Evolutionary conservation across 2,888 invertebrate genomes (phyloP), one percentile per base, ranked within the genome.

Genomic region (Catocala sponsa): DNA sequence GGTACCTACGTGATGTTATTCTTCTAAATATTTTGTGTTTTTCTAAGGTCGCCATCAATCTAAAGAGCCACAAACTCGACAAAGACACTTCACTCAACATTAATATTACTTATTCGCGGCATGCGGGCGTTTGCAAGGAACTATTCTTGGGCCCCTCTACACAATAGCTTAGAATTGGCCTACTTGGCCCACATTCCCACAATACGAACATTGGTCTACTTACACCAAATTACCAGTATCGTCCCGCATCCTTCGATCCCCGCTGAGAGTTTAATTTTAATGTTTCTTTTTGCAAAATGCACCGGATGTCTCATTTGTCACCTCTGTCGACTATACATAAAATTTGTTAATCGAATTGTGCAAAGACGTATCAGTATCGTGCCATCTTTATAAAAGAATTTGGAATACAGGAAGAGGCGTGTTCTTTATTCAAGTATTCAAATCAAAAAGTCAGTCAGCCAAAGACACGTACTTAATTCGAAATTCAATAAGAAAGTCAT

Each of bases 231-330:
- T 93, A 91, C 91, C 92, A 85, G 82, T 89, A 90, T 90, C 80
- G 79, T 86, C 94, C 94, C 93, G 94, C 92, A 94, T 94, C 89
- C 87, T 89, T 85, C 83, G 78, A 78, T 85, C 90, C 90, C 91
- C 78, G 89, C 76, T 70, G 87, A 70, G 71, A 86, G 87, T 86
- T 87, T 80, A 85, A 82, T 72, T 64, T 70, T 65, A 71, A 78
- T 67, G 59, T 38, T 52, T 46, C 70, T 76, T 84, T 84, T 87
- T 86, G 84, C 84, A 69, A 81, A 71, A 65, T 67, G 55, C 53
- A 63, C 67, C 70, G 76, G 77, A 80, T 70, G 65, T 63, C 9
- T 65, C 63, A 72, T 67, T 66, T 52, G 68, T 63, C 35, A 44
- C 43, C 44, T 58, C 51, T 13, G 48, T 41, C 51, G 11, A n/a